Conservation (phyloP, 2,888 invertebrate genomes). For the Eurois occulta region DNA sequence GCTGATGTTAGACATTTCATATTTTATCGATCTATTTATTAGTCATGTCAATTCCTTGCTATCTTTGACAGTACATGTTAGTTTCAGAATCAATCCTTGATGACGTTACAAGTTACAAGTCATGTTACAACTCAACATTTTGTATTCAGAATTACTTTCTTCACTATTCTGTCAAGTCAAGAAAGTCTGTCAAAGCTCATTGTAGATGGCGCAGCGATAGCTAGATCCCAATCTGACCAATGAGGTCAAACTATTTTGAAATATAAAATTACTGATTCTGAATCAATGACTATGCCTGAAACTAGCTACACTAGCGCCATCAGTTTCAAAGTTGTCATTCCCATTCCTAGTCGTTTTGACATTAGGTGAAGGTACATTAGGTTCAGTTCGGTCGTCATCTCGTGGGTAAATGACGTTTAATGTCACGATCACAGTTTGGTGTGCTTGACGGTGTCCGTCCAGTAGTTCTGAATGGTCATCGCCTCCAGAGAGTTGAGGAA, state of each 20-base stretch:
- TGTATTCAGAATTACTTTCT: slow-evolving; percentile 31
- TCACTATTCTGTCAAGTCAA: no score
- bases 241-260: neutral
- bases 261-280: neutral
- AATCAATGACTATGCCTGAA: neutral
- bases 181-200: neutral
- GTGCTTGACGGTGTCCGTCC: slow-evolving; percentile 97
- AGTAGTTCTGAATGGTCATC: slow-evolving; percentile 98
- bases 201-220: slow-evolving; percentile 4
- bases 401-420: slow-evolving; percentile 38
- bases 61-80: slow-evolving; percentile 38
- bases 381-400: slow-evolving; percentile 16
- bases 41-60: slow-evolving; percentile 52
- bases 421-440: slow-evolving; percentile 93
- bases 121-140: slow-evolving; percentile 21
- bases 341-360: slow-evolving; percentile 37
- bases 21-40: slow-evolving; percentile 17
- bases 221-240: neutral
- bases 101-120: slow-evolving; percentile 44
- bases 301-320: neutral
- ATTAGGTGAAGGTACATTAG: slow-evolving; percentile 14
- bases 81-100: slow-evolving; percentile 11
- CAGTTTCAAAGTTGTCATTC: neutral
- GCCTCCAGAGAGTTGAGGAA: slow-evolving; percentile 98
- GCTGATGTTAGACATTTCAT: slow-evolving; percentile 11